Percentiles rank a stretch among this genome's conserved stretches.
Conservation (phyloP, 1,140 invertebrate genomes). For the Drosophila guanche region DNA sequence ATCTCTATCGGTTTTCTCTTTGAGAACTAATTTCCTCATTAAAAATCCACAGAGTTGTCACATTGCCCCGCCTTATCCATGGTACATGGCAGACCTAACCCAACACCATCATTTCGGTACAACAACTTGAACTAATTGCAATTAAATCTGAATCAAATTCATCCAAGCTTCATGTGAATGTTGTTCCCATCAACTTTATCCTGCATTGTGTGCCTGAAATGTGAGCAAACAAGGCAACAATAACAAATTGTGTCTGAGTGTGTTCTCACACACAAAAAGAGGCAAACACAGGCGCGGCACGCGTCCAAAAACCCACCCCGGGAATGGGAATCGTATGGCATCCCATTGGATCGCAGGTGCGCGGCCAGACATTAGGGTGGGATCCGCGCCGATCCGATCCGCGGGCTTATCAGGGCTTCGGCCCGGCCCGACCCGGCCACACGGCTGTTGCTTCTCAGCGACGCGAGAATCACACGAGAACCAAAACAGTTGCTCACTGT, state of each 20-base stretch:
- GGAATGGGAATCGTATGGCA: constrained; percentile 6
- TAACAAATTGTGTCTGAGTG: constrained; percentile 64
- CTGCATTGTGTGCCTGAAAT: constrained; percentile 10
- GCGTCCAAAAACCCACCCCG: constrained; percentile 61
- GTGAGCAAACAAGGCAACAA: constrained; percentile 65
- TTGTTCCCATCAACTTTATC: constrained; percentile 4
- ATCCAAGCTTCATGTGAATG: not conserved
- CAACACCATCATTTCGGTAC: not conserved
- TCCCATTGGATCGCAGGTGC: constrained; percentile 55
- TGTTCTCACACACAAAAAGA: constrained; percentile 56
- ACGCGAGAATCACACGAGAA: constrained; percentile 72
- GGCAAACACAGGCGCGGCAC: constrained; percentile 30
- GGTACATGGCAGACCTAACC: not conserved
- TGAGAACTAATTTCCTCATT: too few species aligned
- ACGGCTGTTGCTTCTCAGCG: constrained; percentile 57
- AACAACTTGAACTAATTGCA: not conserved
- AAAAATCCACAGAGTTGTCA: too few species aligned
- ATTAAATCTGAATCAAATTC: constrained; percentile 4
- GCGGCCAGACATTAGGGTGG: constrained; percentile 28
- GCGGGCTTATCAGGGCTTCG: constrained; percentile 31
- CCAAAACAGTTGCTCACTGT: constrained; percentile 54
- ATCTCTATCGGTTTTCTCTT: too few species aligned
- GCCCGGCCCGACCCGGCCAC: constrained; percentile 1
- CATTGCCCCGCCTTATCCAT: too few species aligned
- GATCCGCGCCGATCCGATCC: constrained; percentile 21